Evolutionary conservation across 1,140 invertebrate species (phyloP), one percentile per base, ranked within the genome.

Genomic region (Tetraneura akinire): DNA sequence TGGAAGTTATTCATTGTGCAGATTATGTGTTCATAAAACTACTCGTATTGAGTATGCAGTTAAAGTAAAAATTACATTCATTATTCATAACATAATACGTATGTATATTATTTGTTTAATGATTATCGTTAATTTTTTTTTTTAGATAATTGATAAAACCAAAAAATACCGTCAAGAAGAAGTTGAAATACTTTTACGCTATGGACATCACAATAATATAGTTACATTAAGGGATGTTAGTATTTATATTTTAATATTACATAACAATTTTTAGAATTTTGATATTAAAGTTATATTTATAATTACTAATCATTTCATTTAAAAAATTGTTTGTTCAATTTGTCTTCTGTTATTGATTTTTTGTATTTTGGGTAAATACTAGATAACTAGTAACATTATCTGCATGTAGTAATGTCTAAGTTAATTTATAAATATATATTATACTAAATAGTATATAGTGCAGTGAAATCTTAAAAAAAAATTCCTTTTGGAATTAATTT

Each of bases 91-190:
- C n/a, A n/a, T n/a, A 37, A 8, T 37, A 8, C 32, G 8, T 37
- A 4, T 81, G 82, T 47, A n/a, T n/a, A 23, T 81, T 73, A 11
- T 29, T n/a, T 64, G 11, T 53, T 62, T 47, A 51, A 32, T 73
- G 55, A n/a, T n/a, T 3, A 51, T 81, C 8, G 78, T 55, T 74
- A 1, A 49, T 42, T 3, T 45, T n/a, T n/a, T 8, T 23, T 86
- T 87, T 42, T 83, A 94, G 91, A 95, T 98, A 81, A 97, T 99
- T 85, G 92, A 98, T 83, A 97, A 96, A 87, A 87, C 91, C 18
- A 93, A 94, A 83, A 90, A 93, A 82, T 96, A 99, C 86, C 96
- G 96, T 80, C 91, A 93, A 80, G 98, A 99, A 88, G 98, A 99
- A 88, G 92, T 99, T 51, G 97, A 99, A 88, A 98, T 99, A 85